Percentiles rank a stretch among this genome's conserved stretches.
phyloP scores from a whole-genome alignment of 2,797 vertebrate species.

The Chelmon rostratus region DNA sequence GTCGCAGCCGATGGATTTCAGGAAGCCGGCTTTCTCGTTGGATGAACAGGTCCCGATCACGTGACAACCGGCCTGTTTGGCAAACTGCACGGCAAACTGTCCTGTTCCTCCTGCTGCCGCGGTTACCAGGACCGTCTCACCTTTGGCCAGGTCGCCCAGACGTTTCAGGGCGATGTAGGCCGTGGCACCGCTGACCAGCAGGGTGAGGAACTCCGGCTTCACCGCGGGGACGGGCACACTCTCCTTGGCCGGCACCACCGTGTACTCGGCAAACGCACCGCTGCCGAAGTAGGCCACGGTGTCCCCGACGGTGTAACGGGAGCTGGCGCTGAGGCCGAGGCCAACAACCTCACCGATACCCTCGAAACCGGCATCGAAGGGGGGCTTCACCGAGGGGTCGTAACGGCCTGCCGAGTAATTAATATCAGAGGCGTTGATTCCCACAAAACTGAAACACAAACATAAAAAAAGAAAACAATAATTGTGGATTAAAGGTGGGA shows the following conservation, averaged over 20 bases:
- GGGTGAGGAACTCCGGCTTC: slow-evolving; percentile 89
- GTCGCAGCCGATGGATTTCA: slow-evolving; percentile 93
- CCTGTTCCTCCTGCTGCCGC: slow-evolving; percentile 94
- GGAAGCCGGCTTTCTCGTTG: slow-evolving; percentile 90
- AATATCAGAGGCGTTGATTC: slow-evolving; percentile 96
- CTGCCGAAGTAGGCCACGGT: slow-evolving; percentile 88
- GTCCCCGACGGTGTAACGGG: slow-evolving; percentile 88
- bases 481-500: slow-evolving; percentile 21
- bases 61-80: slow-evolving; percentile 92
- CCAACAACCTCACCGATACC: slow-evolving; percentile 94
- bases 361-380: slow-evolving; percentile 93
- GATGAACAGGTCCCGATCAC: slow-evolving; percentile 95
- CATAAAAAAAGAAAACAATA: slow-evolving; percentile 34
- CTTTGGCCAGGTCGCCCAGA: slow-evolving; percentile 88
- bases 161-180: slow-evolving; percentile 92
- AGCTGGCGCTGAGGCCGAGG: slow-evolving; percentile 92
- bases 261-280: slow-evolving; percentile 94
- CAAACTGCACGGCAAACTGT: slow-evolving; percentile 95
- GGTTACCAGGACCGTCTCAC: slow-evolving; percentile 92
- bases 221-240: slow-evolving; percentile 85
- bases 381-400: slow-evolving; percentile 87
- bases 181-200: slow-evolving; percentile 91
- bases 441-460: slow-evolving; percentile 89
- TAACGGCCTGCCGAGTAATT: slow-evolving; percentile 95
- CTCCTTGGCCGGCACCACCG: slow-evolving; percentile 85